Conservation (phyloP, 2,888 invertebrate species). For the Galeruca laticollis region DNA sequence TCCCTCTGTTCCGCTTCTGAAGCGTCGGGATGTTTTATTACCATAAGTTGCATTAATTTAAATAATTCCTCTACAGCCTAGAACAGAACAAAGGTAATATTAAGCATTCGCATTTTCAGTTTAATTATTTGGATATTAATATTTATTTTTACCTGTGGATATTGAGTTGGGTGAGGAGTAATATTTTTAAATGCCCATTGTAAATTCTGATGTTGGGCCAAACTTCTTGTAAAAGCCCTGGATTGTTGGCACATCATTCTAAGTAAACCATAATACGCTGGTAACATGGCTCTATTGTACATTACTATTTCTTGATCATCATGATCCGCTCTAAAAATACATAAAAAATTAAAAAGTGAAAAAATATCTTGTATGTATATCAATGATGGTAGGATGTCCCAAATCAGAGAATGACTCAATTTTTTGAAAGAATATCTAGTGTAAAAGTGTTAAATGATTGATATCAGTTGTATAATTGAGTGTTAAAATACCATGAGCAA, state of each 20-base stretch:
- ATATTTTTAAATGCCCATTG: slow-evolving; percentile 98
- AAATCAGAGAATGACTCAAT: too few relatives aligned
- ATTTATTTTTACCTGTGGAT: slow-evolving; percentile 74
- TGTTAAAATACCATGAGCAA: too few relatives aligned
- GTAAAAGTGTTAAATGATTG: too few relatives aligned
- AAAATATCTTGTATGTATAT: too few relatives aligned
- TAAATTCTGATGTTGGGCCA: slow-evolving; percentile 94
- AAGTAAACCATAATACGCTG: slow-evolving; percentile 90
- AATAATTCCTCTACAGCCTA: slow-evolving; percentile 92
- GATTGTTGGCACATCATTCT: slow-evolving; percentile 93
- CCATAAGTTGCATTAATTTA: slow-evolving; percentile 90
- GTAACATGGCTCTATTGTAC: slow-evolving; percentile 94
- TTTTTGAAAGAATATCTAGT: too few relatives aligned
- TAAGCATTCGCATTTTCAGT: background rate
- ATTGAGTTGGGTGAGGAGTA: slow-evolving; percentile 94
- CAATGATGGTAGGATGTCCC: too few relatives aligned
- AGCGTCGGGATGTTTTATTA: slow-evolving; percentile 84
- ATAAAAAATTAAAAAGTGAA: slow-evolving; percentile 15
- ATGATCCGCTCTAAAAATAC: slow-evolving; percentile 85
- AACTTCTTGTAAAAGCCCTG: slow-evolving; percentile 83
- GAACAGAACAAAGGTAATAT: slow-evolving; percentile 27
- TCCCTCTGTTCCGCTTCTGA: slow-evolving; percentile 83
- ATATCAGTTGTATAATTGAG: too few relatives aligned
- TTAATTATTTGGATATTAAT: slow-evolving; percentile 1
- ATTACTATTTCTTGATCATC: slow-evolving; percentile 96